Base-by-base conservation (phyloP, 2,797 vertebrate genomes). In the Chloroceryle amazona region DNA sequence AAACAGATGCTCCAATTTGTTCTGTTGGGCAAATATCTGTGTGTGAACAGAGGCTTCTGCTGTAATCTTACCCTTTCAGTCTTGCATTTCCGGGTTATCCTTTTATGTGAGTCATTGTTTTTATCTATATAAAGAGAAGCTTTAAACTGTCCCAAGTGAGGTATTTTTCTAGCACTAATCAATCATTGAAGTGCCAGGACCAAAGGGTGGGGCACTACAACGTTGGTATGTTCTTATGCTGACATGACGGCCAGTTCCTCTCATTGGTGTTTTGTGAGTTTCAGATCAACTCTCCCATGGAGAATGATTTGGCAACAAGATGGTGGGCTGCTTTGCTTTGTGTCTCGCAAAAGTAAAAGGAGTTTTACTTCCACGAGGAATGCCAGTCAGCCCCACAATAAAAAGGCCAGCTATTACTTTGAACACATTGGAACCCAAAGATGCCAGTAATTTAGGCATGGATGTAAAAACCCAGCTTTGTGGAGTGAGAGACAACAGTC, bases 101-200 rank as follows among this genome's bases (percentile, higher is more conserved):
- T 94, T 96, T 91, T 82, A 86, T 91, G 81, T 90, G 86, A 96
- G 71, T 72, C 92, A 89, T 23, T 73, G 83, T 93, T 94, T 96
- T 90, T 93, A 92, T 95, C 96, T 95, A 74, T 93, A 96, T 91
- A 93, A 93, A 94, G 83, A 85, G 78, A 65, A 89, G 83, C 83
- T 94, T 96, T 92, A 90, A 95, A 87, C 74, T 82, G 88, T 91
- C 86, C 90, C 92, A 71, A 96, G 93, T 96, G 88, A 95, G 74
- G 81, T 94, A 67, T 92, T 96, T 96, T 47, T 46, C 93, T 76
- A 90, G 90, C 88, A 60, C 95, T 96, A 96, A 95, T 96, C 95
- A 95, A 94, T 97, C 94, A 90, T 85, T 90, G 93, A 94, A 93
- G 90, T 3, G 1, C 88, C 44, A 31, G 80, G 94, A 97, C 95